These are phyloP conservation scores for Drymonia ruficornis DNA, from an alignment of 2,888 invertebrate species.

Conservation along the genomic window DNA sequence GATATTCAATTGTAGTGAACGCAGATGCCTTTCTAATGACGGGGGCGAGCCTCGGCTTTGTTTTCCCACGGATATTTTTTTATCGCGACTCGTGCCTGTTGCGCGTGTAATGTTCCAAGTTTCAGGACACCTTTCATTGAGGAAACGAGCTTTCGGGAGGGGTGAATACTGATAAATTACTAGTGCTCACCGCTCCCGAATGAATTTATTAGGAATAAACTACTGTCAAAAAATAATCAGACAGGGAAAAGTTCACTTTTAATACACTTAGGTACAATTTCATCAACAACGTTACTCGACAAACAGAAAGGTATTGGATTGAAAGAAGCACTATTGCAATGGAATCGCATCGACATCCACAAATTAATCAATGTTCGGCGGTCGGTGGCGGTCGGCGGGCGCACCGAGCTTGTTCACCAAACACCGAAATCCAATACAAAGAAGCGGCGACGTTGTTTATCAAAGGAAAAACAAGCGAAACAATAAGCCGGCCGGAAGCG, in stretches of 20 bases:
- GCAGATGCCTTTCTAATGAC: constrained; percentile 71
- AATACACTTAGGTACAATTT: neutral
- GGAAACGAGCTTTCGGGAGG: neutral
- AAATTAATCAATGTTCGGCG: constrained; percentile 35
- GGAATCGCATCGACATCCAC: constrained; percentile 14
- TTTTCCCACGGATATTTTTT: constrained; percentile 39
- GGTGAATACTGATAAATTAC: constrained; percentile 21
- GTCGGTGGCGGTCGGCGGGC: constrained; percentile 15
- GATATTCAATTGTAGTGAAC: constrained; percentile 65
- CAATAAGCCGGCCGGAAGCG: constrained; percentile 52
- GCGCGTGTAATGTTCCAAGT: constrained; percentile 34
- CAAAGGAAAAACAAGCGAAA: constrained; percentile 56
- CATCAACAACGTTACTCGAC: neutral
- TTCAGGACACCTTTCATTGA: constrained; percentile 18
- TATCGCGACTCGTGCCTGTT: constrained; percentile 51
- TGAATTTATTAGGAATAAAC: too few species aligned
- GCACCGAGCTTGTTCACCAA: constrained; percentile 29
- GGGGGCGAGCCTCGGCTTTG: constrained; percentile 44
- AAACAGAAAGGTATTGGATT: constrained; percentile 6
- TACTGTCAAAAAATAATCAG: constrained; percentile 15
- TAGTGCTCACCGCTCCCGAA: too few species aligned
- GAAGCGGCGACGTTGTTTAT: constrained; percentile 62
- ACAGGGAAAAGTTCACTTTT: neutral
- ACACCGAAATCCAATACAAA: constrained; percentile 61
- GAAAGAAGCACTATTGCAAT: constrained; percentile 19